A percentile compares a stretch with the other conserved stretches of the same genome.
Conservation (phyloP, 2,888 invertebrate species). For the Ochropleura leucogaster region DNA sequence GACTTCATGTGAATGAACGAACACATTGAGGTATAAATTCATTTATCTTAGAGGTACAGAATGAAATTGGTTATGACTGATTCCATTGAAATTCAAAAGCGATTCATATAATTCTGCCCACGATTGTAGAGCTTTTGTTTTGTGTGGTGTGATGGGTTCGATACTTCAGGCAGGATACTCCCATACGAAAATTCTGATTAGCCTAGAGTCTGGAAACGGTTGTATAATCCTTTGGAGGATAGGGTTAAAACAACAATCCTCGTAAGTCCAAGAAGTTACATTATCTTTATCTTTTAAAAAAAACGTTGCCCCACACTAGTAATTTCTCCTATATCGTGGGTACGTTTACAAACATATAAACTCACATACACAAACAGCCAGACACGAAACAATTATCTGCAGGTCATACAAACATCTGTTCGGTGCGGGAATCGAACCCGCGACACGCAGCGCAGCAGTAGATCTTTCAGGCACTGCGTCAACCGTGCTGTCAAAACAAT, state of each 20-base stretch:
- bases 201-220: not conserved
- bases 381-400: no score
- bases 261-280: not conserved
- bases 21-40: not conserved
- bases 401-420: no score
- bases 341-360: no score
- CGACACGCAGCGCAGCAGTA: no score
- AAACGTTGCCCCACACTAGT: no score
- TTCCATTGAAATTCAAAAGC: conserved; percentile 18
- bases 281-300: no score
- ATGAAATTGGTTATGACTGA: not conserved
- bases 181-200: not conserved
- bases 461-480: no score
- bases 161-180: not conserved
- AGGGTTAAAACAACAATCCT: not conserved
- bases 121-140: not conserved
- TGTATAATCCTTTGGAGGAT: not conserved
- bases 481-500: no score
- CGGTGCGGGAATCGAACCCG: no score
- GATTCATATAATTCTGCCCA: not conserved
- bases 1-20: conserved; percentile 30
- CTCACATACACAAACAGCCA: no score
- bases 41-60: conserved; percentile 4
- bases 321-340: no score
- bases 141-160: not conserved